Conservation (phyloP, 2,888 invertebrate genomes). For the Lochmaea capreae region DNA sequence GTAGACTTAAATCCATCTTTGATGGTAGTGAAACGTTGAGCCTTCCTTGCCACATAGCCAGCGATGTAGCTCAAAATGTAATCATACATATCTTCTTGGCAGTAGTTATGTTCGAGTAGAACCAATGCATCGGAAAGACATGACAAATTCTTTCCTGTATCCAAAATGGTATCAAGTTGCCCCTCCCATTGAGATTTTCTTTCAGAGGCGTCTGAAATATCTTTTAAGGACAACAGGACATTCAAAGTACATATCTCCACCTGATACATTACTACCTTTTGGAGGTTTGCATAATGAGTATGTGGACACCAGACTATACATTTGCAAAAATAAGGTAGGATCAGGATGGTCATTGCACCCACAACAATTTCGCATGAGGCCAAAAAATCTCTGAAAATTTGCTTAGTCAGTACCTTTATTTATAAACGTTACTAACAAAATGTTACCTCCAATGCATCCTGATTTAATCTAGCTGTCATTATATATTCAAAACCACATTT, state of each 20-base stretch:
- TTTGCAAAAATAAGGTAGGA: background rate
- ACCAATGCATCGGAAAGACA: too few relatives aligned
- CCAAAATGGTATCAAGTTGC: too few relatives aligned
- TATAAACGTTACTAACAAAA: background rate
- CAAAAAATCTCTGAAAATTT: background rate
- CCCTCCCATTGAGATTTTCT: too few relatives aligned
- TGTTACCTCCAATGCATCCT: conserved; percentile 1
- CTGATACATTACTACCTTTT: background rate
- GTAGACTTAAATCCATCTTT: too few relatives aligned
- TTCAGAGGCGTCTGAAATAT: too few relatives aligned
- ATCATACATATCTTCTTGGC: too few relatives aligned
- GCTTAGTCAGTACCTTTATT: background rate
- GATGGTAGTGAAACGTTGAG: too few relatives aligned
- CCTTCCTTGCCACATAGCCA: too few relatives aligned
- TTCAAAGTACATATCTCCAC: background rate
- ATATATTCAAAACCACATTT: background rate
- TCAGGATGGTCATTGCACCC: conserved; percentile 2
- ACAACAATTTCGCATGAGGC: background rate
- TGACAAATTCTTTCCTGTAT: too few relatives aligned
- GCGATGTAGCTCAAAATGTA: too few relatives aligned
- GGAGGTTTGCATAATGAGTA: background rate
- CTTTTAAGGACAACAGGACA: background rate
- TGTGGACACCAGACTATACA: background rate
- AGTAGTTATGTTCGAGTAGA: too few relatives aligned
- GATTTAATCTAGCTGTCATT: conserved; percentile 2